Base-by-base conservation (phyloP, 2,797 vertebrate species). In the Crotalus adamanteus region DNA sequence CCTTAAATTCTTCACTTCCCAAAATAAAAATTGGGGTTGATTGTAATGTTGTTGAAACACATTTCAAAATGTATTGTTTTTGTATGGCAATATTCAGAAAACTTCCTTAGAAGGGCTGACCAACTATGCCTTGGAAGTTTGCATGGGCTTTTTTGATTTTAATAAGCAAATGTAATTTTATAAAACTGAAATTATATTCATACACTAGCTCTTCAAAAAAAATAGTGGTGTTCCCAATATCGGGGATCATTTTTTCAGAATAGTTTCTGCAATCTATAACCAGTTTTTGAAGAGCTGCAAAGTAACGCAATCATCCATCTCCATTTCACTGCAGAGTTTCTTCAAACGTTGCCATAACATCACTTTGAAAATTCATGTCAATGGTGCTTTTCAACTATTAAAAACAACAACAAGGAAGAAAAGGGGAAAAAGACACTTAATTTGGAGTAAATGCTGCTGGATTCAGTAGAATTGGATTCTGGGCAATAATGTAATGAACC, bases 301-400 rank as follows among this genome's bases (percentile, higher is more conserved):
- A 16, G 18, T 4, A 85, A 25, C 37, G n/a, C 42, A 5, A 86
- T n/a, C 42, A 47, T 89, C 28, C 42, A 57, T 88, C 42, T 65
- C 57, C 73, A 37, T 69, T 16, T 88, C 86, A 92, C 97, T 98
- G 97, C 95, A 99, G 97, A 93, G 97, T 97, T 18, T 98, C 98
- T 97, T 99, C 99, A 94, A 99, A 99, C 42, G 98, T 97, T 93
- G 98, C 96, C 99, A 99, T 98, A 95, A 99, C 98, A 89, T 99
- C 98, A 3, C 98, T 98, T 96, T 99, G 99, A 97, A 98, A 97
- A 90, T 98, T 98, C 96, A 99, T 98, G 96, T 99, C 99, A 95
- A 99, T 98, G 94, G 96, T 95, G 92, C 96, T 96, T 87, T 97
- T 97, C 98, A 98, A 98, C 99, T 99, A 95, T 92, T 78, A 61